Percentiles rank a stretch among this genome's conserved stretches.
Conservation (phyloP, 2,888 invertebrate species). For the Sinodicranocentrus sp. region DNA sequence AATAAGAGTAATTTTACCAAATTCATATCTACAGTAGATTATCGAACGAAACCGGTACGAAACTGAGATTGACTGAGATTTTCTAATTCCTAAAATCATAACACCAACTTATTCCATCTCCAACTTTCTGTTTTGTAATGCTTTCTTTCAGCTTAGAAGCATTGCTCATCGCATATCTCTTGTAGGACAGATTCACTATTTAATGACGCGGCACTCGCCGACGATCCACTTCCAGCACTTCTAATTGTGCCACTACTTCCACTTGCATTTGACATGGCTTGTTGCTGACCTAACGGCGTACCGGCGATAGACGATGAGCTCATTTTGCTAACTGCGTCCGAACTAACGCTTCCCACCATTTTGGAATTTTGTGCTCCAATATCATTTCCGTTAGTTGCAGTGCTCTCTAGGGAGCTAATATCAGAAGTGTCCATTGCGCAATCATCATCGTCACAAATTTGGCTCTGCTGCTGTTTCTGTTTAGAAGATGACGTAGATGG, state of each 20-base stretch:
- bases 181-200: slow-evolving; percentile 77
- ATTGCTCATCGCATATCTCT: slow-evolving; percentile 74
- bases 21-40: too few relatives aligned
- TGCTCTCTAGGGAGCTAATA: background rate
- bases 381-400: background rate
- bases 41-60: too few relatives aligned
- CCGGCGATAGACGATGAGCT: slow-evolving; percentile 28
- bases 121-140: background rate
- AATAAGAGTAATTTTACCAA: too few relatives aligned
- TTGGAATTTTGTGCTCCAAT: background rate
- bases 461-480: background rate
- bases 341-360: slow-evolving; percentile 51
- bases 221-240: slow-evolving; percentile 47
- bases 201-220: slow-evolving; percentile 62
- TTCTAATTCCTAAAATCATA: too few relatives aligned
- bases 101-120: background rate
- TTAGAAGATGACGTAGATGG: slow-evolving; percentile 25
- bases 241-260: slow-evolving; percentile 36
- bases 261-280: slow-evolving; percentile 11
- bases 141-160: background rate
- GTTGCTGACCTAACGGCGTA: slow-evolving; percentile 28
- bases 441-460: slow-evolving; percentile 25
- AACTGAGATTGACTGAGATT: too few relatives aligned
- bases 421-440: slow-evolving; percentile 44
- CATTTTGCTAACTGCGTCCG: slow-evolving; percentile 52